Percentiles rank a stretch among this genome's conserved stretches.
phyloP scores from a whole-genome alignment of 2,888 invertebrate species.

The Lapara coniferarum region DNA sequence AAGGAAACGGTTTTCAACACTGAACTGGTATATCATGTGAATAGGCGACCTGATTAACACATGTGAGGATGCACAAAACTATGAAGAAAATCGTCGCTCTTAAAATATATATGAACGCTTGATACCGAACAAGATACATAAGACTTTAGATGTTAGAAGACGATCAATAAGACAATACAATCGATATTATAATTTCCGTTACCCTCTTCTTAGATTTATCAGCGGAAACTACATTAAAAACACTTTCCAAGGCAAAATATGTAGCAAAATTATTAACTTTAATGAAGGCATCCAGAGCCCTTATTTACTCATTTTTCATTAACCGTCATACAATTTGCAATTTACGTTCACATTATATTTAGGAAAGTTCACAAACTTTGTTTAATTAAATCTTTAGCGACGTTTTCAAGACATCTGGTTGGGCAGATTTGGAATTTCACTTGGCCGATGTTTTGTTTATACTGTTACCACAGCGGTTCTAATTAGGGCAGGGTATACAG shows the following conservation, averaged over 20 bases:
- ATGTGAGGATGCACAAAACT: neutral
- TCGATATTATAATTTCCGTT: too few species aligned
- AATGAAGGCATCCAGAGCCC: neutral
- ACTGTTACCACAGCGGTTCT: constrained; percentile 8
- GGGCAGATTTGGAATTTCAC: constrained; percentile 6
- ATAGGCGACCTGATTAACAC: constrained; percentile 11
- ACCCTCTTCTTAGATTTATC: too few species aligned
- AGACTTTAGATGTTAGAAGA: too few species aligned
- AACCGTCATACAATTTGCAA: constrained; percentile 12
- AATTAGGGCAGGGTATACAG: constrained; percentile 11
- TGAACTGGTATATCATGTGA: neutral
- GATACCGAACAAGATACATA: too few species aligned
- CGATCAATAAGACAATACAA: too few species aligned
- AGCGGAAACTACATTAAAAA: neutral
- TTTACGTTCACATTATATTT: constrained; percentile 43
- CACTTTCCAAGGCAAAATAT: neutral
- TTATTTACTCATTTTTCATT: neutral
- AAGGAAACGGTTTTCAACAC: neutral
- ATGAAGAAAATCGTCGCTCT: too few species aligned
- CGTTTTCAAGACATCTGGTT: constrained; percentile 65
- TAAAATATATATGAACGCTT: too few species aligned
- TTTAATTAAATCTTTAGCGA: constrained; percentile 69
- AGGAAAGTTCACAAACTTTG: constrained; percentile 57
- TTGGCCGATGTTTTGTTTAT: constrained; percentile 10
- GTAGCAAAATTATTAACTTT: too few species aligned